Evolutionary conservation across 2,888 invertebrate genomes (phyloP).

Genomic region (Dorcus hopei): DNA sequence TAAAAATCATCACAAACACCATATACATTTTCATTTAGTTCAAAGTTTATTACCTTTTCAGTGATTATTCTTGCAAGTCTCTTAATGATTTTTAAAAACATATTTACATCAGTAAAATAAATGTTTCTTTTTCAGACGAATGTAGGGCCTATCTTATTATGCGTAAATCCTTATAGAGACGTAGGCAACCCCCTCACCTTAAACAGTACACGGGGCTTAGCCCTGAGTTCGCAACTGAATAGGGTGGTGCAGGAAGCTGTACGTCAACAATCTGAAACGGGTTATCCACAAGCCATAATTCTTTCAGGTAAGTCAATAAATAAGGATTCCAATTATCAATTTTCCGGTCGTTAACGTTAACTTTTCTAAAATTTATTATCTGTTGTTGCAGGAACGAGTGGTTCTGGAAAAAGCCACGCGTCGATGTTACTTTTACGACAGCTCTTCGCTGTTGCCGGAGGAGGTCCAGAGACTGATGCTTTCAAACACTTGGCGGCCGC

Average conservation of each 20-base stretch:
- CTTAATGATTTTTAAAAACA: background rate
- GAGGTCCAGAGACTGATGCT: slow-evolving; percentile 92
- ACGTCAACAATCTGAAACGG: slow-evolving; percentile 90
- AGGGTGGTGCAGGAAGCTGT: slow-evolving; percentile 90
- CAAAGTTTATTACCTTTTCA: too few relatives aligned
- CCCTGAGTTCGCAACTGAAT: slow-evolving; percentile 76
- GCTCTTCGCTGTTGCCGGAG: slow-evolving; percentile 90
- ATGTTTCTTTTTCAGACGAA: slow-evolving; percentile 68
- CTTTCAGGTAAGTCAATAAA: slow-evolving; percentile 64
- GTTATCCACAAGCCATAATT: slow-evolving; percentile 93
- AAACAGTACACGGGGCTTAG: slow-evolving; percentile 67
- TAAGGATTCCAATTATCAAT: background rate
- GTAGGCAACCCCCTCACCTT: slow-evolving; percentile 84
- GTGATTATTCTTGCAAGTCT: too few relatives aligned
- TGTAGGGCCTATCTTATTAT: slow-evolving; percentile 86
- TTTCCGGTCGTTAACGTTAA: background rate
- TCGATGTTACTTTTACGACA: slow-evolving; percentile 88
- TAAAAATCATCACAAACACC: too few relatives aligned
- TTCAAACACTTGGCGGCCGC: slow-evolving; percentile 95
- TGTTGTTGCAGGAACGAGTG: slow-evolving; percentile 69
- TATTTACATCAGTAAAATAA: background rate
- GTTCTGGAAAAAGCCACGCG: slow-evolving; percentile 91
- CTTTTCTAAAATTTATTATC: too few relatives aligned
- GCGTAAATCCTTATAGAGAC: slow-evolving; percentile 86
- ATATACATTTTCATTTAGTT: too few relatives aligned